Evolutionary conservation across 2,797 vertebrate genomes (phyloP).

Genomic region (Siniperca obscura): DNA sequence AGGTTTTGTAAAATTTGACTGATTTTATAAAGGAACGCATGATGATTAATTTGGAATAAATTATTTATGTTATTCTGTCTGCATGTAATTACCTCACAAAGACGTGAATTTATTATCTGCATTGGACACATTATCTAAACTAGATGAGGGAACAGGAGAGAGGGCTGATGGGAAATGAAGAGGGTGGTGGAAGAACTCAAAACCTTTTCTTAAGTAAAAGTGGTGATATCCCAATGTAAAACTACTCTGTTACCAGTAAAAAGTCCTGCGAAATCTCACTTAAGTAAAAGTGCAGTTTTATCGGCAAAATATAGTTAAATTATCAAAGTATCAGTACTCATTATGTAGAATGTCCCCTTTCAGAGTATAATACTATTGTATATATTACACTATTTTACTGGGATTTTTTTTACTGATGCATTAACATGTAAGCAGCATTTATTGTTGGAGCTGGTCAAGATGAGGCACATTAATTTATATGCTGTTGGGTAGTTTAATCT

Average conservation of each 20-base stretch:
- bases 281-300: not conserved
- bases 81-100: slow-evolving; percentile 30
- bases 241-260: not conserved
- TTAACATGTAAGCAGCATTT: not conserved
- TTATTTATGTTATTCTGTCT: slow-evolving; percentile 70
- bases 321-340: not conserved
- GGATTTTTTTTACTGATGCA: not conserved
- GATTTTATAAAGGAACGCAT: slow-evolving; percentile 58
- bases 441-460: not conserved
- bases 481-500: not conserved
- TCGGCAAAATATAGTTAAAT: not conserved
- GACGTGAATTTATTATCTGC: slow-evolving; percentile 4
- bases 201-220: slow-evolving; percentile 2
- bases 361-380: not conserved
- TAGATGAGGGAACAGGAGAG: not conserved
- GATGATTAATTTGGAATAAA: slow-evolving; percentile 68
- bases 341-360: not conserved
- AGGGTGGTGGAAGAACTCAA: not conserved
- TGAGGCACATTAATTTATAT: not conserved
- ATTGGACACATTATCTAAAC: slow-evolving; percentile 5
- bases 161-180: not conserved
- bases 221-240: not conserved
- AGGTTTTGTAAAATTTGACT: slow-evolving; percentile 43
- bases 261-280: no score
- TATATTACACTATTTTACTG: not conserved